These are phyloP conservation scores for Gobiocypris rarus DNA, from an alignment of 2,113 vertebrate species.

Conservation along the genomic window DNA sequence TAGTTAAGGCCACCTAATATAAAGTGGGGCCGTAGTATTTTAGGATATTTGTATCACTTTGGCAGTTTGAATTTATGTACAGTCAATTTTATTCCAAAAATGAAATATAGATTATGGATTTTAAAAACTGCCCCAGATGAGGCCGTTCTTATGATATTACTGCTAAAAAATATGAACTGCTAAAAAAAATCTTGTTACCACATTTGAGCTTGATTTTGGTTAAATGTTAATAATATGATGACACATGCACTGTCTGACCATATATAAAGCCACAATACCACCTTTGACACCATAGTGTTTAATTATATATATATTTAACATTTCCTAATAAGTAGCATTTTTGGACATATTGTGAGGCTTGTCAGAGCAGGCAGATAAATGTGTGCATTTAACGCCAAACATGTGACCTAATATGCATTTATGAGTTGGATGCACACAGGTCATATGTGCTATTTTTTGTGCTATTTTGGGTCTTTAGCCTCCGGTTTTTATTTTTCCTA, in stretches of 20 bases:
- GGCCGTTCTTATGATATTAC: background rate
- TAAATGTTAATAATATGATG: background rate
- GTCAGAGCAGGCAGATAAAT: background rate
- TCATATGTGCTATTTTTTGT: conserved; percentile 15
- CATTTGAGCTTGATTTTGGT: background rate
- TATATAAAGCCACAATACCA: background rate
- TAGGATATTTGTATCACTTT: background rate
- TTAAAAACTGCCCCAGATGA: background rate
- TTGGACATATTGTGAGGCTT: background rate
- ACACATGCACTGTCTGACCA: background rate
- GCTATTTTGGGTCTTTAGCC: conserved; percentile 46
- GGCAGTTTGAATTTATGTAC: background rate
- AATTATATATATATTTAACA: background rate
- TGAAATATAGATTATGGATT: background rate
- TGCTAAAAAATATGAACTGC: too few relatives aligned
- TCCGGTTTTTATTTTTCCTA: conserved; percentile 36
- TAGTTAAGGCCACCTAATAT: too few relatives aligned
- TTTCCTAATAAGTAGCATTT: background rate
- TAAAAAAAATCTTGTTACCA: background rate
- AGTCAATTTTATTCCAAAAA: background rate
- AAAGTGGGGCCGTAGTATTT: too few relatives aligned
- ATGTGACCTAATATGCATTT: background rate
- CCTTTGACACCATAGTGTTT: background rate
- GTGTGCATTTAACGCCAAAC: background rate
- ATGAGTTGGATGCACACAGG: background rate